phyloP scores from a whole-genome alignment of 2,888 invertebrate genomes.

The Eudasyphora cyanicolor region DNA sequence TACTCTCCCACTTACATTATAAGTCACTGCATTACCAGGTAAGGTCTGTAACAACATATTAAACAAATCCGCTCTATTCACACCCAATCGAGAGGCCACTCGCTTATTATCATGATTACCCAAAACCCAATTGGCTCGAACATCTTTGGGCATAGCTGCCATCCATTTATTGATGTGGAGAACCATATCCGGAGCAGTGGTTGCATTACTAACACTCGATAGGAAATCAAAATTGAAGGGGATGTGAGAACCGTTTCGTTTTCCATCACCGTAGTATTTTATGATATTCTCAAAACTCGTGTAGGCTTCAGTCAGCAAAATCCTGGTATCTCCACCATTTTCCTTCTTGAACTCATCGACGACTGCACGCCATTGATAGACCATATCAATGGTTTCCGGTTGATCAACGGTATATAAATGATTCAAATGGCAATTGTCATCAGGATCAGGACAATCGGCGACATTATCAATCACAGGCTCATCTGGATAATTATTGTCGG shows the following conservation, averaged over 20 bases:
- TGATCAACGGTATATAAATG: constrained; percentile 84
- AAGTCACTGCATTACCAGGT: constrained; percentile 92
- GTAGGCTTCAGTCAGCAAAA: constrained; percentile 84
- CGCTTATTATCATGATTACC: constrained; percentile 90
- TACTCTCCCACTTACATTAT: constrained; percentile 83
- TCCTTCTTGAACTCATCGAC: constrained; percentile 80
- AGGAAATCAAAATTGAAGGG: constrained; percentile 86
- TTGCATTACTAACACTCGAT: constrained; percentile 78
- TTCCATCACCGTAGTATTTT: constrained; percentile 82
- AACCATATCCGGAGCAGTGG: constrained; percentile 75
- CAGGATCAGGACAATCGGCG: constrained; percentile 76
- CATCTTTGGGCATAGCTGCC: constrained; percentile 82
- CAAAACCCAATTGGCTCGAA: constrained; percentile 84
- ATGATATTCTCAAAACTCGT: constrained; percentile 82
- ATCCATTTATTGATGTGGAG: constrained; percentile 82
- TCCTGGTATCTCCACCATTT: constrained; percentile 78
- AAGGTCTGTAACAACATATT: constrained; percentile 90
- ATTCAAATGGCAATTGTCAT: constrained; percentile 81
- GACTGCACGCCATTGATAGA: constrained; percentile 82
- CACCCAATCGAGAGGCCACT: constrained; percentile 85
- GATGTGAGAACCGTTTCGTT: constrained; percentile 82
- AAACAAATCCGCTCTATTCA: constrained; percentile 86
- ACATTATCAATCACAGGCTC: constrained; percentile 81
- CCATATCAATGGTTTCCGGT: constrained; percentile 82
- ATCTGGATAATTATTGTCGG: constrained; percentile 78